Evolutionary conservation across 2,113 vertebrate species (phyloP).

Genomic region (Irena cyanogastra): DNA sequence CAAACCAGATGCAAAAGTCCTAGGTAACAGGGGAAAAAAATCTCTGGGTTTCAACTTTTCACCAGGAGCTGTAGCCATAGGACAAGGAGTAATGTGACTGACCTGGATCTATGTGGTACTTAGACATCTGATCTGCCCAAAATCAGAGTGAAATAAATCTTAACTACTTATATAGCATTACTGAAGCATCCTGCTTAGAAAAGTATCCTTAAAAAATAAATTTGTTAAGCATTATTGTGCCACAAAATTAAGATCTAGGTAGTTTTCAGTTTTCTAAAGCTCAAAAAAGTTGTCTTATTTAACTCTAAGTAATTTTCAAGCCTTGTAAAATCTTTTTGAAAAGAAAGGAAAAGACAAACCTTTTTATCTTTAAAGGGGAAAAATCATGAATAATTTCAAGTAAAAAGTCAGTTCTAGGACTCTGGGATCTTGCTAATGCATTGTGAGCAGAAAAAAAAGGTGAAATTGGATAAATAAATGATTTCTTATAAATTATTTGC

Average conservation of each 20-base stretch:
- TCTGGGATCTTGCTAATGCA: neutral
- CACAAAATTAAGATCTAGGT: neutral
- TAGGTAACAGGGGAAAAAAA: neutral
- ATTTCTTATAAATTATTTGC: conserved; percentile 62
- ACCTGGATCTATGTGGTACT: neutral
- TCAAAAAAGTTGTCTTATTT: neutral
- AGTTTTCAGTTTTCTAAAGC: neutral
- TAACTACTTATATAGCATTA: neutral
- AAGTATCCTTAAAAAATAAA: neutral
- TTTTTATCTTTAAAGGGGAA: conserved; percentile 27
- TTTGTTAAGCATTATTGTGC: neutral
- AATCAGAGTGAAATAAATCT: neutral
- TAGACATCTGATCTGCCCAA: neutral
- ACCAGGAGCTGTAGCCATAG: neutral
- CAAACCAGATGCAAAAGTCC: neutral
- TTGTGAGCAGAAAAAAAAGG: neutral
- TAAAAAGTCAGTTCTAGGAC: neutral
- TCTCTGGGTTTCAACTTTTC: neutral
- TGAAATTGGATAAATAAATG: conserved; percentile 60
- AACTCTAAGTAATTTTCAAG: neutral
- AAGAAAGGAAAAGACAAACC: neutral
- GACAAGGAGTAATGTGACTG: no score
- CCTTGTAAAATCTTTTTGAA: neutral
- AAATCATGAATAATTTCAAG: conserved; percentile 47
- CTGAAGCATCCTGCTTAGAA: neutral